Evolutionary conservation across 2,888 invertebrate genomes (phyloP).

Genomic region (Eristalinus aeneus): DNA sequence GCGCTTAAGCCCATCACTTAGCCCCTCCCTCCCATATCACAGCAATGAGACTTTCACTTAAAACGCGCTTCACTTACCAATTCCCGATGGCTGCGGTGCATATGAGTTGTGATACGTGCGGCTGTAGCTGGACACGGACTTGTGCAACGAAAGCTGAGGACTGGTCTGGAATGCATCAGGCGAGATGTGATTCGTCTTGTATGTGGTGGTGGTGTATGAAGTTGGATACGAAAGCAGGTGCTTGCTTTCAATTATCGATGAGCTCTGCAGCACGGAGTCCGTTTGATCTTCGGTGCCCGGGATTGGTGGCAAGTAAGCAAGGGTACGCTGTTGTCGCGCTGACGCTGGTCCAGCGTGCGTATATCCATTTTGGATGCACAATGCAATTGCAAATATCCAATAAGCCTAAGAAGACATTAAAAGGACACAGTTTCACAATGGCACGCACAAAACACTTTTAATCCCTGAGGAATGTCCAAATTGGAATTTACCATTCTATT

Average conservation of each 20-base stretch:
- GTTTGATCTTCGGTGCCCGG: constrained; percentile 2
- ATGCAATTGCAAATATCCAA: constrained; percentile 22
- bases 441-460: constrained; percentile 1
- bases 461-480: neutral
- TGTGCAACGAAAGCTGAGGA: constrained; percentile 33
- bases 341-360: constrained; percentile 18
- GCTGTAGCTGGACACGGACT: constrained; percentile 47
- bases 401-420: constrained; percentile 36
- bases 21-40: too few relatives aligned
- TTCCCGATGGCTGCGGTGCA: constrained; percentile 73
- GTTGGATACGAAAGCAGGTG: constrained; percentile 3
- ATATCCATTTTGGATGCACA: constrained; percentile 24
- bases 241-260: constrained; percentile 30
- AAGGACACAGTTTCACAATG: constrained; percentile 19
- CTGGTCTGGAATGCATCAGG: constrained; percentile 18
- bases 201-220: constrained; percentile 50
- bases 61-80: constrained; percentile 34
- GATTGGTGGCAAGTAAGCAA: constrained; percentile 42
- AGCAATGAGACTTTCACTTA: neutral
- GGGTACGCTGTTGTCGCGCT: constrained; percentile 10
- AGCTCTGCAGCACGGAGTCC: neutral
- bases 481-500: constrained; percentile 42
- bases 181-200: constrained; percentile 52
- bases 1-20: too few relatives aligned
- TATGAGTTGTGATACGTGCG: constrained; percentile 70